Conservation (phyloP, 2,113 vertebrate genomes). For the Neomonachus schauinslandi region DNA sequence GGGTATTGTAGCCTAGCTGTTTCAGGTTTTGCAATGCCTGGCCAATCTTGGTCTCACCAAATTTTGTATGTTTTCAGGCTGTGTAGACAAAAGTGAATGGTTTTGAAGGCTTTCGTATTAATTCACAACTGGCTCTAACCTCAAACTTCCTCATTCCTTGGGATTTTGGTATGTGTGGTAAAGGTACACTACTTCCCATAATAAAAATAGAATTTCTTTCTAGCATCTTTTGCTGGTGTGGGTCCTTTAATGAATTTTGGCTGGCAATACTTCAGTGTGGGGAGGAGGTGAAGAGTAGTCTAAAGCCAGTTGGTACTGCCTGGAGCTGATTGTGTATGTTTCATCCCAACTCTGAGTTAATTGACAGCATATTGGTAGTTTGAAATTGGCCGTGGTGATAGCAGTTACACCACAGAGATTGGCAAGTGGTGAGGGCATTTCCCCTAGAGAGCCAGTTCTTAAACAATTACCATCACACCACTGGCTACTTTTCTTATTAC, state of each 20-base stretch:
- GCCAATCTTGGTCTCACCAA: background rate
- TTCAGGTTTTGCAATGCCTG: background rate
- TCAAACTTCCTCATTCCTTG: background rate
- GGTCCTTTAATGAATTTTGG: background rate
- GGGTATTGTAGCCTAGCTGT: background rate
- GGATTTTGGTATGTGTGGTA: background rate
- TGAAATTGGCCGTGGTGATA: background rate
- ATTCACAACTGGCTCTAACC: background rate
- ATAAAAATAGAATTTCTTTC: background rate
- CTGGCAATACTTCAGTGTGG: background rate
- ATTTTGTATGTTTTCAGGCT: background rate
- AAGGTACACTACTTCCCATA: background rate
- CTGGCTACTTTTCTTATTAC: background rate
- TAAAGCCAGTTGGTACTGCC: background rate
- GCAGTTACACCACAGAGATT: background rate
- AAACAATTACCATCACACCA: background rate
- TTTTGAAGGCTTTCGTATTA: conserved; percentile 4
- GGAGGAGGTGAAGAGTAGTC: too few species aligned
- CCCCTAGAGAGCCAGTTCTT: background rate
- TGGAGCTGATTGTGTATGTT: background rate
- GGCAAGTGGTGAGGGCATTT: background rate
- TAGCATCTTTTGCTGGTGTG: background rate
- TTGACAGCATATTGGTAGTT: background rate
- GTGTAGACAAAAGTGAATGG: background rate
- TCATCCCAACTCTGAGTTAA: background rate